These are phyloP conservation scores for Tenthredo mesomela DNA, from an alignment of 2,888 invertebrate species.

Conservation along the genomic window DNA sequence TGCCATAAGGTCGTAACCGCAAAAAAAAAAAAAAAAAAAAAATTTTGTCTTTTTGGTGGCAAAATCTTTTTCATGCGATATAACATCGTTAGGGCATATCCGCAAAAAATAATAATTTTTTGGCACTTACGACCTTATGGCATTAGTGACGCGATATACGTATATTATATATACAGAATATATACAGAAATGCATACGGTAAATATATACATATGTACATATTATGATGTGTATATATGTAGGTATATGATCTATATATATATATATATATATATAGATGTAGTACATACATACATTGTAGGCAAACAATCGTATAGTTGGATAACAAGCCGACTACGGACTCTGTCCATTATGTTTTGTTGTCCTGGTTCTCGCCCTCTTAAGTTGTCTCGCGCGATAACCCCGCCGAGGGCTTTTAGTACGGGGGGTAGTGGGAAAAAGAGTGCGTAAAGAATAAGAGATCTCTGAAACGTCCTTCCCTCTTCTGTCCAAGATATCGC, in stretches of 20 bases:
- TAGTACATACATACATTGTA: not conserved
- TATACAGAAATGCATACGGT: not conserved
- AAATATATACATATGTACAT: not conserved
- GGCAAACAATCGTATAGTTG: constrained; percentile 41
- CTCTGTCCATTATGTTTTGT: constrained; percentile 42
- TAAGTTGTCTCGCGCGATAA: constrained; percentile 38
- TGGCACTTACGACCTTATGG: no score
- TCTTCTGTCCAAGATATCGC: not conserved
- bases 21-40: no score
- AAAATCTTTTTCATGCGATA: no score
- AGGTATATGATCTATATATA: no score
- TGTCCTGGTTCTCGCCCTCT: constrained; percentile 46
- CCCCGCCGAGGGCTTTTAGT: constrained; percentile 22
- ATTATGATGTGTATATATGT: not conserved
- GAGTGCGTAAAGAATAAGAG: not conserved
- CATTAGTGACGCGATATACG: no score
- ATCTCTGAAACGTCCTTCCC: not conserved
- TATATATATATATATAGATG: not conserved
- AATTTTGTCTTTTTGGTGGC: no score
- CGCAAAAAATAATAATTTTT: no score
- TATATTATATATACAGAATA: no score
- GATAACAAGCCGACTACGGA: constrained; percentile 45
- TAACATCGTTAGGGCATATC: no score
- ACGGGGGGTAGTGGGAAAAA: not conserved
- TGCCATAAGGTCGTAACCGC: no score